Evolutionary conservation across 1,140 invertebrate species (phyloP).

Genomic region (Amyelois transitella): DNA sequence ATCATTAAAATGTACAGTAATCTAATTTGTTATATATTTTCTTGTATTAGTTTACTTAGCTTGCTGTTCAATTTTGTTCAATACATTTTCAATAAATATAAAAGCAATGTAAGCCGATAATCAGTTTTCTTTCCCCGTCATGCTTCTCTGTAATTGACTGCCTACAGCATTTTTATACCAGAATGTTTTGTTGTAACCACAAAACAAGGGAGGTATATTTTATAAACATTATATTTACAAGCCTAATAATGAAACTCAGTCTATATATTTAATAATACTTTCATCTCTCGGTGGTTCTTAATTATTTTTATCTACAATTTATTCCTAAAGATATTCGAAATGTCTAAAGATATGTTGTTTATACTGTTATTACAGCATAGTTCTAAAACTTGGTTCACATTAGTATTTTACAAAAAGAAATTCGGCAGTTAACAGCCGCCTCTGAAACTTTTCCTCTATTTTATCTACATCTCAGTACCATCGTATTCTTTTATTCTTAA

Average conservation of each 20-base stretch:
- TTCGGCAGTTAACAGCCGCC: too few relatives aligned
- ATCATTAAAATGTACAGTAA: too few relatives aligned
- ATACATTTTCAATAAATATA: constrained; percentile 1
- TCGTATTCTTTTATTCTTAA: background rate
- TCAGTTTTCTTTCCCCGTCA: constrained; percentile 9
- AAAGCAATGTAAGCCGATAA: constrained; percentile 3
- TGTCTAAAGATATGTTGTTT: constrained; percentile 16
- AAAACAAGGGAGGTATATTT: background rate
- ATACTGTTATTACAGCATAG: too few relatives aligned
- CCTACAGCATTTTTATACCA: constrained; percentile 15
- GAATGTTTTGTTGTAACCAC: background rate
- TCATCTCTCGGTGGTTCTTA: constrained; percentile 3
- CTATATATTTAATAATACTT: constrained; percentile 37
- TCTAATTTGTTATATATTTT: too few relatives aligned
- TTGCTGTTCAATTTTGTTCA: background rate
- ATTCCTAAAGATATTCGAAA: background rate
- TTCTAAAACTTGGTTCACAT: background rate
- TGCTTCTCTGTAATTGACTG: constrained; percentile 22
- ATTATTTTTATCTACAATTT: constrained; percentile 19
- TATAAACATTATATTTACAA: constrained; percentile 22
- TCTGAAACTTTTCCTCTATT: background rate
- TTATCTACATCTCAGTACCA: background rate
- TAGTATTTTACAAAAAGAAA: background rate
- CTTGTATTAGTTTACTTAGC: background rate
- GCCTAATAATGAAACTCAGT: constrained; percentile 29